Evolutionary conservation across 2,888 invertebrate species (phyloP).

Genomic region (Lepidochrysops patricia): DNA sequence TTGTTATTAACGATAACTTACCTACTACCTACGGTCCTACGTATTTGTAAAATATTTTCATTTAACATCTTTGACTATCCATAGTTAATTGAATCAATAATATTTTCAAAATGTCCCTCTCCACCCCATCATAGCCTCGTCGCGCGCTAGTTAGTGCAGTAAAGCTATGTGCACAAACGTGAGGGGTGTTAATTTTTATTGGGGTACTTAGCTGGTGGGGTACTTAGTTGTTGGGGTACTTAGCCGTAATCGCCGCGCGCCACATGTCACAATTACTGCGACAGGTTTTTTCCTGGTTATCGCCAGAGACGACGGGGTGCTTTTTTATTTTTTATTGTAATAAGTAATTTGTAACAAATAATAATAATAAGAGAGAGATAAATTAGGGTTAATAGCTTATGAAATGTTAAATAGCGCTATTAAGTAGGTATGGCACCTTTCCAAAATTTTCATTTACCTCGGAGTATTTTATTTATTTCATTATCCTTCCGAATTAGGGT

Average conservation of each 20-base stretch:
- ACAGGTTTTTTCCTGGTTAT: slow-evolving; percentile 24
- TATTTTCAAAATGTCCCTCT: slow-evolving; percentile 14
- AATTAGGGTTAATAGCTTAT: not conserved
- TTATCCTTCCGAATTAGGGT: too few species aligned
- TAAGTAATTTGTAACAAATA: not conserved
- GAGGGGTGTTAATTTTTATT: slow-evolving; percentile 19
- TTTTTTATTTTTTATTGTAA: not conserved
- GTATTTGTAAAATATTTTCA: too few species aligned
- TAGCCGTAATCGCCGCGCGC: slow-evolving; percentile 15
- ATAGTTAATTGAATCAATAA: too few species aligned
- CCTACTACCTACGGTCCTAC: too few species aligned
- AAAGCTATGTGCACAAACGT: slow-evolving; percentile 6
- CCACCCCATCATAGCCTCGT: slow-evolving; percentile 14
- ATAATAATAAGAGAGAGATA: too few species aligned
- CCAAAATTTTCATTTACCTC: too few species aligned
- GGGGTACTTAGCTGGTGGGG: slow-evolving; percentile 15
- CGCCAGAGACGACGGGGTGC: slow-evolving; percentile 1
- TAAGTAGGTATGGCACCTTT: too few species aligned
- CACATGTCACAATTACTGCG: slow-evolving; percentile 21
- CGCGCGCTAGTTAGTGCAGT: slow-evolving; percentile 12
- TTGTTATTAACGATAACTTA: too few species aligned
- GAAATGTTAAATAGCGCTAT: too few species aligned
- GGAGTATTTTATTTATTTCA: too few species aligned
- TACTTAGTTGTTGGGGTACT: slow-evolving; percentile 14
- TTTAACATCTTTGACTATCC: too few species aligned